These are phyloP conservation scores for Spongilla lacustris DNA, from an alignment of 37 sponge, comb jelly and placozoan species.

Conservation along the genomic window DNA sequence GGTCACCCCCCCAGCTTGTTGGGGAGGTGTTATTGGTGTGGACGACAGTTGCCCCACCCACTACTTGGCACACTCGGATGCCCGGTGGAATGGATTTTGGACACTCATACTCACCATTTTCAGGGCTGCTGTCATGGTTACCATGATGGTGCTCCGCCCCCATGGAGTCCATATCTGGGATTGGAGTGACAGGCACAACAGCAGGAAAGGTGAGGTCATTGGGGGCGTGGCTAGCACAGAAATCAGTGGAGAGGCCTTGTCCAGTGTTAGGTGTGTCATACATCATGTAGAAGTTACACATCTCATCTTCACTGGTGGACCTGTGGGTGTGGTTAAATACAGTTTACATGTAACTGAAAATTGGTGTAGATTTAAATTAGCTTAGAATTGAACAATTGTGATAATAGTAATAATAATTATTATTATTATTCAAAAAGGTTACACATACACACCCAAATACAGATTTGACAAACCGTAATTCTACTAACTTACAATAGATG, in stretches of 20 bases:
- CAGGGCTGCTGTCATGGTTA: not conserved
- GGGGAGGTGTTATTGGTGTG: not conserved
- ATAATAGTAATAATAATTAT: too few species aligned
- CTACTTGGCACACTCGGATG: not conserved
- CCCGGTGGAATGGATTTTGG: conserved; percentile 3
- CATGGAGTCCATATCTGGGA: not conserved
- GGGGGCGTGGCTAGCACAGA: conserved; percentile 34
- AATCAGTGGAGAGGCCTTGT: not conserved
- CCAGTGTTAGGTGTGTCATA: conserved; percentile 72
- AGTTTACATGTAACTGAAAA: conserved; percentile 5
- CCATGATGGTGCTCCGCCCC: conserved; percentile 5
- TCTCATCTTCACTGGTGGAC: conserved; percentile 78
- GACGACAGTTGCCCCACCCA: not conserved
- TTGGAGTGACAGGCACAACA: conserved; percentile 5
- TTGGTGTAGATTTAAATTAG: too few species aligned
- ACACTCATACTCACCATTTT: conserved; percentile 12
- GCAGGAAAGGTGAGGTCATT: conserved; percentile 19
- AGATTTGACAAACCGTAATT: too few species aligned
- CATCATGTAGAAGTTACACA: conserved; percentile 99
- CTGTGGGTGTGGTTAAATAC: conserved; percentile 18
- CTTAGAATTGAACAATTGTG: too few species aligned
- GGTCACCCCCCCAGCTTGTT: too few species aligned
- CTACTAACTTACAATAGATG: too few species aligned
- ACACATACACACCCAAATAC: too few species aligned
- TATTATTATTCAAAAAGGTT: too few species aligned